These are phyloP conservation scores for Stigmatopora argus DNA, from an alignment of 2,113 vertebrate species.

Conservation along the genomic window DNA sequence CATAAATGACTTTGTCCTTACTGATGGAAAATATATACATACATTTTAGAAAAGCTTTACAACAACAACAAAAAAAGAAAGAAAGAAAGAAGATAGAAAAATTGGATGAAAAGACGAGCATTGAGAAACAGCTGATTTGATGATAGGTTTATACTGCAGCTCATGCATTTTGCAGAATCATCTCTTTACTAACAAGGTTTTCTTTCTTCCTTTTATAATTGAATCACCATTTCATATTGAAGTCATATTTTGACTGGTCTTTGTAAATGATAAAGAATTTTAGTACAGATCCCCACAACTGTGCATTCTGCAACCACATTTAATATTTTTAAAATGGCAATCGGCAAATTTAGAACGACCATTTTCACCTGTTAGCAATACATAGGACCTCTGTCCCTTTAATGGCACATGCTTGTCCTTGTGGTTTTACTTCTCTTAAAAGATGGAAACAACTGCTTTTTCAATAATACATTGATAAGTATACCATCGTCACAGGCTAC, in stretches of 20 bases:
- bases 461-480: background rate
- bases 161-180: background rate
- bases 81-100: too few relatives aligned
- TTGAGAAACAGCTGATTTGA: background rate
- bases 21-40: too few relatives aligned
- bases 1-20: background rate
- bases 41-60: too few relatives aligned
- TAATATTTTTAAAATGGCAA: background rate
- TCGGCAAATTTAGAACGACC: background rate
- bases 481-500: background rate
- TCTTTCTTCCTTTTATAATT: background rate
- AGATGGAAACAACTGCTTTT: background rate
- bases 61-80: too few relatives aligned
- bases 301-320: background rate
- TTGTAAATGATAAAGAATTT: background rate
- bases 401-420: background rate
- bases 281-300: background rate
- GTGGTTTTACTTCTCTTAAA: background rate
- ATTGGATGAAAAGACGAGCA: background rate
- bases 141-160: background rate
- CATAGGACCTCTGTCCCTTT: background rate
- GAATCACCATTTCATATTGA: background rate
- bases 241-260: background rate
- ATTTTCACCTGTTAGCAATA: slow-evolving; percentile 2
- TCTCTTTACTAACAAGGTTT: background rate